Evolutionary conservation across 2,797 vertebrate genomes (phyloP).

Genomic region (Enoplosus armatus): DNA sequence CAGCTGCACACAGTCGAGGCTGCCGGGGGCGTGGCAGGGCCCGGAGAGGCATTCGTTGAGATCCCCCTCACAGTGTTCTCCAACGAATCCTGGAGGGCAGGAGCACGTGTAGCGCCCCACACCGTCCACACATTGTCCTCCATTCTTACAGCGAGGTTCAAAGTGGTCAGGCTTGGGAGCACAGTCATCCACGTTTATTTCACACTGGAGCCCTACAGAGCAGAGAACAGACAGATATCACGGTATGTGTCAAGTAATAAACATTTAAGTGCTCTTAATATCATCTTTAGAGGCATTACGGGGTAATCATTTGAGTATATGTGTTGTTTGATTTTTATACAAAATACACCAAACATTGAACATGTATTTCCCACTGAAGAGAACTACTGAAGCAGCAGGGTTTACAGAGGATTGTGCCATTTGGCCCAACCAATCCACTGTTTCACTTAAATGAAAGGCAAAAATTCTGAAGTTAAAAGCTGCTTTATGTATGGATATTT

Average conservation of each 20-base stretch:
- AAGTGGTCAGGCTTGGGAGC: constrained; percentile 74
- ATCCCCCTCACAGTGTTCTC: constrained; percentile 93
- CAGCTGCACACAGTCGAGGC: constrained; percentile 92
- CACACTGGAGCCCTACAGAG: constrained; percentile 82
- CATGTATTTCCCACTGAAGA: background rate
- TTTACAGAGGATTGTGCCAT: background rate
- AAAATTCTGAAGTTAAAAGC: background rate
- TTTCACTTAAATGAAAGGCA: too few relatives aligned
- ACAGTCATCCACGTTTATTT: constrained; percentile 86
- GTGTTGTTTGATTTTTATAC: background rate
- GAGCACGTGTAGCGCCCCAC: constrained; percentile 90
- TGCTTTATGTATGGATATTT: background rate
- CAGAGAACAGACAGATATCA: background rate
- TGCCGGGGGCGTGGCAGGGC: constrained; percentile 89
- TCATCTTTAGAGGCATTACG: background rate
- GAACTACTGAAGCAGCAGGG: background rate
- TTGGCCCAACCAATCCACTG: background rate
- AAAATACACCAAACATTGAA: background rate
- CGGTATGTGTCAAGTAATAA: background rate
- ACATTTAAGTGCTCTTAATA: background rate
- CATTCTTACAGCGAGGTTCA: constrained; percentile 83
- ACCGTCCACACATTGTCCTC: constrained; percentile 89
- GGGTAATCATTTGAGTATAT: background rate
- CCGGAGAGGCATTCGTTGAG: constrained; percentile 92
- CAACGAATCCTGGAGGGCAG: constrained; percentile 91